Evolutionary conservation across 2,888 invertebrate genomes (phyloP).

Genomic region (Drosophila robusta): DNA sequence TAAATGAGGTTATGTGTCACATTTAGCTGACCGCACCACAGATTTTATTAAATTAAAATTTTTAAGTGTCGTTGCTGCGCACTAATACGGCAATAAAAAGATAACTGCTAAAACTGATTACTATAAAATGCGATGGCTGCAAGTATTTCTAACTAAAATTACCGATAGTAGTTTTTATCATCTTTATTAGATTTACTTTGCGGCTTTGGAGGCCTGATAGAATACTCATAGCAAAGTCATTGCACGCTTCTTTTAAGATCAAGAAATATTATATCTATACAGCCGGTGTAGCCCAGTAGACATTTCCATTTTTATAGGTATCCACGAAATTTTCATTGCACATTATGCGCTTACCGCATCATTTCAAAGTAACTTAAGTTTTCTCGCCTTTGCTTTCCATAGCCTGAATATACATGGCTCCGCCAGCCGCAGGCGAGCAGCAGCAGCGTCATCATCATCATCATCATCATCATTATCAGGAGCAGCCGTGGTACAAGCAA

Average conservation of each 20-base stretch:
- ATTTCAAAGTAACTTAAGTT: constrained; percentile 30
- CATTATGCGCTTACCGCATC: constrained; percentile 38
- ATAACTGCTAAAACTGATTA: not conserved
- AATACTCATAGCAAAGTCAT: not conserved
- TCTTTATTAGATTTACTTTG: not conserved
- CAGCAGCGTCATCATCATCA: constrained; percentile 1
- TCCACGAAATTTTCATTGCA: constrained; percentile 19
- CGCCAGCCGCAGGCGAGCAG: constrained; percentile 22
- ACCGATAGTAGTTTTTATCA: not conserved
- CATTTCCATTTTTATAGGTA: not conserved
- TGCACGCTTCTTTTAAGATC: too few species aligned
- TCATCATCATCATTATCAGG: constrained; percentile 11
- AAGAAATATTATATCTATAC: not conserved
- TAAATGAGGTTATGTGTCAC: too few species aligned
- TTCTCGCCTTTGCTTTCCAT: constrained; percentile 7
- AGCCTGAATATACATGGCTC: constrained; percentile 13
- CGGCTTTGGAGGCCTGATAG: not conserved
- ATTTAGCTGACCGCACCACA: too few species aligned
- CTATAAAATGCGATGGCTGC: not conserved
- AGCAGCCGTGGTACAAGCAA: constrained; percentile 13
- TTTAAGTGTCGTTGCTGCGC: too few species aligned
- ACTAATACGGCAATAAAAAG: too few species aligned
- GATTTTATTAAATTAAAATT: too few species aligned
- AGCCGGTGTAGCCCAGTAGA: not conserved
- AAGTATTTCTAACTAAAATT: not conserved